Percentiles rank a stretch among this genome's conserved stretches.
Conservation (phyloP, 2,113 vertebrate species). For the Gambusia holbrooki region DNA sequence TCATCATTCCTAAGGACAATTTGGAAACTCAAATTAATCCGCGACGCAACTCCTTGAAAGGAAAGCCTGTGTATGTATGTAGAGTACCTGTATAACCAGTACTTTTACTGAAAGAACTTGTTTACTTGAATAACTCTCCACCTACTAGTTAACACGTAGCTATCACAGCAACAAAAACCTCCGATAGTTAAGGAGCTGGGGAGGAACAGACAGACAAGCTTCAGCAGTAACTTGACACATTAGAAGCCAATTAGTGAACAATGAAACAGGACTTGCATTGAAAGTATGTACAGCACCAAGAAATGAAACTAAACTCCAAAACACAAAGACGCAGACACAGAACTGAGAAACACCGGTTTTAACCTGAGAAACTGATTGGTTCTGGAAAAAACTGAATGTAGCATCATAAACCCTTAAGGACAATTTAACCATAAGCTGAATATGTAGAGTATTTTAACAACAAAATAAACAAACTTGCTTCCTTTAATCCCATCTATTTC, state of each 20-base stretch:
- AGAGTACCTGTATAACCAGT: background rate
- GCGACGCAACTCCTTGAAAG: background rate
- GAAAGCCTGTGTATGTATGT: background rate
- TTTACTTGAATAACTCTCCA: background rate
- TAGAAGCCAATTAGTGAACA: rapidly evolving
- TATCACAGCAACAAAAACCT: background rate
- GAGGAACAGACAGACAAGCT: background rate
- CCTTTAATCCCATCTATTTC: no score
- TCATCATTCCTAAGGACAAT: no score
- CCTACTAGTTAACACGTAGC: background rate
- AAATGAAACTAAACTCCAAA: background rate
- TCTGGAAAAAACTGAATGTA: background rate
- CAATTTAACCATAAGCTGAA: background rate
- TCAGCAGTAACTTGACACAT: background rate
- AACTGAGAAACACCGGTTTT: background rate
- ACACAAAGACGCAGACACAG: background rate
- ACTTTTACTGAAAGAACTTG: background rate
- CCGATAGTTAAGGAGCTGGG: background rate
- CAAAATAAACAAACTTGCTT: background rate
- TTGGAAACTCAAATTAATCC: no score
- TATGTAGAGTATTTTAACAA: background rate
- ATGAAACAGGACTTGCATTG: background rate
- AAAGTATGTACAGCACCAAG: background rate
- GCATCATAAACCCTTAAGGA: background rate
- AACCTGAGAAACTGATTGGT: background rate